These are phyloP conservation scores for Eupeodes latifasciatus DNA, from an alignment of 2,888 invertebrate species.

Conservation along the genomic window DNA sequence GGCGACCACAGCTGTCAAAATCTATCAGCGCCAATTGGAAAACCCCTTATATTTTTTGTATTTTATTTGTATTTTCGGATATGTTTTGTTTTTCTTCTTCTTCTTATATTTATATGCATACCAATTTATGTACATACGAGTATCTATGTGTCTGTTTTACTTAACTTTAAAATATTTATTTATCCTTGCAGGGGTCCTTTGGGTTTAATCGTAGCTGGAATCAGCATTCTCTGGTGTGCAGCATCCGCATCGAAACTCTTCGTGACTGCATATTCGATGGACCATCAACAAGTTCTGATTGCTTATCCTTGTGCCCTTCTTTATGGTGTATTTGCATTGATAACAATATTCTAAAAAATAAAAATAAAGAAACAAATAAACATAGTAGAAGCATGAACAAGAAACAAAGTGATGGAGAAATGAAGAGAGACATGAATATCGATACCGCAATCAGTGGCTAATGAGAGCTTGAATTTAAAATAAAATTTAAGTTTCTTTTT, in stretches of 20 bases:
- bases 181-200: conserved; percentile 85
- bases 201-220: conserved; percentile 86
- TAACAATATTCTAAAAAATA: conserved; percentile 88
- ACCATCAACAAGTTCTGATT: conserved; percentile 89
- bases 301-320: conserved; percentile 92
- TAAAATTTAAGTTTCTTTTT: conserved; percentile 57
- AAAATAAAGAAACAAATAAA: conserved; percentile 21
- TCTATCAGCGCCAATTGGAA: too few relatives aligned
- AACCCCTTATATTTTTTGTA: too few relatives aligned
- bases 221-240: conserved; percentile 90
- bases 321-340: conserved; percentile 91
- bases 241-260: conserved; percentile 91
- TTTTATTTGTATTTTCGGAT: neutral
- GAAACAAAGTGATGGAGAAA: neutral
- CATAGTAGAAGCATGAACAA: conserved; percentile 17
- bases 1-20: too few relatives aligned
- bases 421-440: conserved; percentile 4
- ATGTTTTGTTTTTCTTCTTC: neutral
- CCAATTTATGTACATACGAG: neutral
- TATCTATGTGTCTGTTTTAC: conserved; percentile 36
- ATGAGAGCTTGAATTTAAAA: conserved; percentile 50
- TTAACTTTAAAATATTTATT: conserved; percentile 59
- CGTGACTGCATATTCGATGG: conserved; percentile 90
- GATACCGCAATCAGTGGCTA: conserved; percentile 54
- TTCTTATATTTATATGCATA: too few relatives aligned